These are phyloP conservation scores for Nannospalax galili DNA, from an alignment of 2,113 vertebrate species.

Conservation along the genomic window DNA sequence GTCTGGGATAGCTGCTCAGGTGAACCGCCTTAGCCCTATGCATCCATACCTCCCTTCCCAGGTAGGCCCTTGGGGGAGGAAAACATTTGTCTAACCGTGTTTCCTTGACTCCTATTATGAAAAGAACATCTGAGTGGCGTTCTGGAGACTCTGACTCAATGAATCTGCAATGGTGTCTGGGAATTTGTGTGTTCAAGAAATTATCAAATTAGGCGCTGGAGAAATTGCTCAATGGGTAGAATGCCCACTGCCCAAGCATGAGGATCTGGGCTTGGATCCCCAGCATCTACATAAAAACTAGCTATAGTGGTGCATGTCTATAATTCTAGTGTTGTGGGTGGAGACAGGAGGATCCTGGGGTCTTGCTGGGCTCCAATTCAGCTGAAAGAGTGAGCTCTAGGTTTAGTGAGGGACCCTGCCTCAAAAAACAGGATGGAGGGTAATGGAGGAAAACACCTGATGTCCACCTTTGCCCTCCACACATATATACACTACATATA, in stretches of 20 bases:
- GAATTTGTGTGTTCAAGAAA: conserved; percentile 15
- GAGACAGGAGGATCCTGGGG: not conserved
- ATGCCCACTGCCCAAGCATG: too few species aligned
- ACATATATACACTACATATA: too few species aligned
- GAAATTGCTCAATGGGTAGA: not conserved
- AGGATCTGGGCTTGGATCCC: too few species aligned
- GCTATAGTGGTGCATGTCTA: not conserved
- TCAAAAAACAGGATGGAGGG: not conserved
- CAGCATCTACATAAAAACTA: not conserved
- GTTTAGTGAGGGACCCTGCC: not conserved
- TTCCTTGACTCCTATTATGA: not conserved
- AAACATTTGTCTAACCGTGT: not conserved
- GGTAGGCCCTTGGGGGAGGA: not conserved
- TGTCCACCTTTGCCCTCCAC: too few species aligned
- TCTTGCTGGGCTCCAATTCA: not conserved
- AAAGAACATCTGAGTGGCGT: not conserved
- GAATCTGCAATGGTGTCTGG: not conserved
- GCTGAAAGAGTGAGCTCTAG: not conserved
- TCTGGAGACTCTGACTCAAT: not conserved
- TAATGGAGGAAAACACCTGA: not conserved
- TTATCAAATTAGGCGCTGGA: not conserved
- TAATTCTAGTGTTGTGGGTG: not conserved
- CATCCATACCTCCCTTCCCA: not conserved
- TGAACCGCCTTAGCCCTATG: not conserved
- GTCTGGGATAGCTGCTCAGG: not conserved